Conservation (phyloP, 2,797 vertebrate species). For the Peromyscus aztecus region DNA sequence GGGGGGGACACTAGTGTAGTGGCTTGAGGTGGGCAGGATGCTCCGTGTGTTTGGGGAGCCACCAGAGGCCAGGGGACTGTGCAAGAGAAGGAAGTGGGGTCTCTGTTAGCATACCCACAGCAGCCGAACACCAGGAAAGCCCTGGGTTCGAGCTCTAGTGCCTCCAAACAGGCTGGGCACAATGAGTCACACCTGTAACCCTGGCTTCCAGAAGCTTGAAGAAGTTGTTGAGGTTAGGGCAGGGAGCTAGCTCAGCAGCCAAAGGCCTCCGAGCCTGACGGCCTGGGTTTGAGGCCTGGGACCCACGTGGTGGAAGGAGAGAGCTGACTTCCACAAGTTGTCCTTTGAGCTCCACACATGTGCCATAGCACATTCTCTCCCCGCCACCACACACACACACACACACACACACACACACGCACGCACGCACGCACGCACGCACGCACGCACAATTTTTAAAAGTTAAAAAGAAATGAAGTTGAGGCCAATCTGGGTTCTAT, state of each 20-base stretch:
- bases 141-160: no score
- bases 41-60: fast-evolving
- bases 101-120: not conserved
- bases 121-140: not conserved
- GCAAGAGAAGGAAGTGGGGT: not conserved
- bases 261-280: not conserved
- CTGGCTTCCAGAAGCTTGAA: not conserved
- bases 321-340: not conserved
- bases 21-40: not conserved
- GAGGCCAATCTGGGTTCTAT: not conserved
- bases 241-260: not conserved
- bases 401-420: not conserved
- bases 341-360: not conserved
- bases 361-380: not conserved
- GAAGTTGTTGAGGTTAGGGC: not conserved
- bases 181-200: not conserved
- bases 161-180: no score
- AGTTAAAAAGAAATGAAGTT: not conserved
- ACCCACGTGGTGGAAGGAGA: not conserved
- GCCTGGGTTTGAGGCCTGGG: not conserved
- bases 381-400: not conserved
- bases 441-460: not conserved
- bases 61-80: not conserved
- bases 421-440: not conserved
- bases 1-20: not conserved